phyloP scores from a whole-genome alignment of 2,888 invertebrate genomes.

The Vesta saturnalis region DNA sequence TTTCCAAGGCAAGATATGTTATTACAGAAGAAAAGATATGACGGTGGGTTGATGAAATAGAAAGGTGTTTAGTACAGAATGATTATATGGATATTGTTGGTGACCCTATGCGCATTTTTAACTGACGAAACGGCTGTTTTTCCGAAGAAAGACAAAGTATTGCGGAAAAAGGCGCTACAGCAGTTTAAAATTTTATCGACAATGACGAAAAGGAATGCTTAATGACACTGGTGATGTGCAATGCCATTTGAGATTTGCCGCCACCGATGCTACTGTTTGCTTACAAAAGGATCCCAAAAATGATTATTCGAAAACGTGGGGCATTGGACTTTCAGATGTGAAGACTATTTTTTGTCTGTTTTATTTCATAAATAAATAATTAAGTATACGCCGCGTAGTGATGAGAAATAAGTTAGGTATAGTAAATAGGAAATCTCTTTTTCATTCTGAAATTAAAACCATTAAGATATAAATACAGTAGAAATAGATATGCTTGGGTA shows the following conservation, averaged over 20 bases:
- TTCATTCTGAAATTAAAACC: no score
- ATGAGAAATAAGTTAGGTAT: no score
- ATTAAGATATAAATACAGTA: no score
- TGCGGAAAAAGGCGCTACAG: not conserved
- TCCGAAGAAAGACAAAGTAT: not conserved
- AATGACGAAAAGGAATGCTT: not conserved
- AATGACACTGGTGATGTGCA: not conserved
- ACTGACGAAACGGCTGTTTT: constrained; percentile 2
- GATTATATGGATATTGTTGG: not conserved
- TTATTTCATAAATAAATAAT: no score
- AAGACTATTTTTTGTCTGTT: no score
- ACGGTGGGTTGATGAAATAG: not conserved
- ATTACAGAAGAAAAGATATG: not conserved
- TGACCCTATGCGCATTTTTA: not conserved
- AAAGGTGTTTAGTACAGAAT: not conserved
- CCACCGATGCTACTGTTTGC: not conserved
- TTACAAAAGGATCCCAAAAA: not conserved
- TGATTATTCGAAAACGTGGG: not conserved
- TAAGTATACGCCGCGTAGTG: no score
- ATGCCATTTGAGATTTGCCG: not conserved
- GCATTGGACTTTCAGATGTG: not conserved
- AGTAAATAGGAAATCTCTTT: no score
- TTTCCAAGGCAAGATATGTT: not conserved
- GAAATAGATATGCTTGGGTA: no score
- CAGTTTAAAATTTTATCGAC: not conserved